phyloP scores from a whole-genome alignment of 2,797 vertebrate species.

The Eospalax fontanierii region DNA sequence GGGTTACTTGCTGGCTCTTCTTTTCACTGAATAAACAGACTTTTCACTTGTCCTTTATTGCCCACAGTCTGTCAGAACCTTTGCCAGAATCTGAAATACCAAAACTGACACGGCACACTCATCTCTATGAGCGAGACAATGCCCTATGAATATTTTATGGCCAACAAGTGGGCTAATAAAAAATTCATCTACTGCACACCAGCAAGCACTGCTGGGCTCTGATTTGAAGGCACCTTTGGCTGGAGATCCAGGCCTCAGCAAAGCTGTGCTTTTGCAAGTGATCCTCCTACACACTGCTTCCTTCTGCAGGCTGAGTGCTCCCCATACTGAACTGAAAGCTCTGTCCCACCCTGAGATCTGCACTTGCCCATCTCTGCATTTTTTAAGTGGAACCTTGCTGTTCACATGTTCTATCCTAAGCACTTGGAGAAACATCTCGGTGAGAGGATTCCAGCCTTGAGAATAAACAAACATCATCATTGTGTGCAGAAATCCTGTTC shows the following conservation, averaged over 20 bases:
- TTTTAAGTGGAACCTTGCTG: background rate
- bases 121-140: conserved; percentile 80
- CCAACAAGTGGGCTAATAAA: conserved; percentile 88
- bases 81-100: conserved; percentile 74
- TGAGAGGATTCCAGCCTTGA: background rate
- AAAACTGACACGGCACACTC: conserved; percentile 71
- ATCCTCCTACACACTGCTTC: rapidly evolving
- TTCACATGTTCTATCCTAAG: background rate
- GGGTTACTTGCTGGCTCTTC: conserved; percentile 76
- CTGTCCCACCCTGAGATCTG: background rate
- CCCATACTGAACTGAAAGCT: background rate
- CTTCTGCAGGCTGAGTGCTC: rapidly evolving
- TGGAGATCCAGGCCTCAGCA: background rate
- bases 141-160: conserved; percentile 87
- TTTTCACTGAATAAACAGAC: conserved; percentile 72
- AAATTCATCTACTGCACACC: conserved; percentile 79
- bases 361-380: background rate
- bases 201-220: conserved; percentile 57
- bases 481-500: background rate
- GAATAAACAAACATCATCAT: background rate
- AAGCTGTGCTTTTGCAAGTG: background rate
- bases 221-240: conserved; percentile 73
- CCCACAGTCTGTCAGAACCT: conserved; percentile 5
- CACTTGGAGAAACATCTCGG: background rate
- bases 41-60: conserved; percentile 71